A percentile compares a stretch with the other conserved stretches of the same genome.
These are phyloP conservation scores for Sinonovacula constricta DNA, from an alignment of 1,140 invertebrate species.

Conservation along the genomic window DNA sequence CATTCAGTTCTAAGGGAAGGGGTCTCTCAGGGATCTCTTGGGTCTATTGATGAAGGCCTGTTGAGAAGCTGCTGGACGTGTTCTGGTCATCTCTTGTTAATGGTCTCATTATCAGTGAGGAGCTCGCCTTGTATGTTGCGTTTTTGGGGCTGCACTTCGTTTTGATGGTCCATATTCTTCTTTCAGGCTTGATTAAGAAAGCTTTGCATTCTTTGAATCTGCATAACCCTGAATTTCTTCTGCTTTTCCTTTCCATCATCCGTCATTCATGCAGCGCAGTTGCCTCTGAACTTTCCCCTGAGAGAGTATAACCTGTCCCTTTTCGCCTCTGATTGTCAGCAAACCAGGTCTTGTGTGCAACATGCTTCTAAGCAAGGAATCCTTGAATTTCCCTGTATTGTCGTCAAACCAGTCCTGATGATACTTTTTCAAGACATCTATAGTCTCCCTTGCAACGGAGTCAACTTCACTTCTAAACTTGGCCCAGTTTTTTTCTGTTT, in stretches of 20 bases:
- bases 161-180: too few species aligned
- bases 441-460: conserved; percentile 12
- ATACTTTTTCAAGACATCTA: conserved; percentile 17
- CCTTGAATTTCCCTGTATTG: neutral
- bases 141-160: neutral
- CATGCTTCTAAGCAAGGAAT: neutral
- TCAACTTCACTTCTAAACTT: conserved; percentile 16
- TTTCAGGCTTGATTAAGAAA: too few species aligned
- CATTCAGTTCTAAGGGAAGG: neutral
- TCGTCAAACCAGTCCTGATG: conserved; percentile 10
- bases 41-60: neutral
- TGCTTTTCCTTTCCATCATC: too few species aligned
- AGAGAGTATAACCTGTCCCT: conserved; percentile 12
- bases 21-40: neutral
- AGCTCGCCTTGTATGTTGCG: neutral
- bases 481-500: conserved; percentile 26
- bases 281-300: too few species aligned
- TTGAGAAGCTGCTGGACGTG: neutral
- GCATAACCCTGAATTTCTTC: too few species aligned
- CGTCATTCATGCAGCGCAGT: too few species aligned
- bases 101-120: neutral
- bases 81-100: neutral
- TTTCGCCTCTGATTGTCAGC: conserved; percentile 12
- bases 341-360: conserved; percentile 4
- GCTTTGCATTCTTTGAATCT: too few species aligned